Base-by-base conservation (phyloP, 2,888 invertebrate genomes). In the Ennomos erosarius region DNA sequence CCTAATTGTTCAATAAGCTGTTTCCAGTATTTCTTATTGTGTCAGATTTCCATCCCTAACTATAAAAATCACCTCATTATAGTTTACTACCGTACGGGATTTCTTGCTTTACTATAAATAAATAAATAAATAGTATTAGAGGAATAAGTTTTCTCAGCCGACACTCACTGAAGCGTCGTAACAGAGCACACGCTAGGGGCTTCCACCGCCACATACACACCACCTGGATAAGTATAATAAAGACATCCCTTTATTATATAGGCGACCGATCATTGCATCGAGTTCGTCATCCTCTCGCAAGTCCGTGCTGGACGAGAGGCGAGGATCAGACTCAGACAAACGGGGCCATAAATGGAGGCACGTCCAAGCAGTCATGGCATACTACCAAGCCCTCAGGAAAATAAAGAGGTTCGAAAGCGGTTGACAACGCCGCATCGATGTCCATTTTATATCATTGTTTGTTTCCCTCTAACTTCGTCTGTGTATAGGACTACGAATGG, bases 361-460 rank as follows among this genome's bases (percentile, higher is more conserved):
- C 93, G 95, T 97, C 78, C 95, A 96, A 84, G 97, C 97, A 79
- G 97, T 97, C 84, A 96, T 97, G 96, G 96, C 97, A 82, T 96
- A 97, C 94, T 97, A 97, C 94, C 96, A 96, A 92, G 95, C 97
- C 77, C 95, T 97, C 85, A 95, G 97, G 93, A 96, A 96, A 93
- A 97, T 97, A 93, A 97, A 97, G 96, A 97, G 97, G 97, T 96
- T 94, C 91, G 94, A 81, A 78, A 37, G 65, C 62, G 55, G 58
- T 46, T 56, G 58, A 53, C 55, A 61, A 62, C 73, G 78, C 82
- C 83, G 81, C 79, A 82, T 81, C 84, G 85, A 82, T 87, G 85
- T 87, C 85, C 71, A 78, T 87, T 84, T 83, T 79, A 81, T 79
- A 76, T 83, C 74, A 81, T 79, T 88, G 84, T 88, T 84, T 88